Evolutionary conservation across 2,797 vertebrate species (phyloP), one percentile per base, ranked within the genome.

Genomic region (Sebastes kiyomatsui): DNA sequence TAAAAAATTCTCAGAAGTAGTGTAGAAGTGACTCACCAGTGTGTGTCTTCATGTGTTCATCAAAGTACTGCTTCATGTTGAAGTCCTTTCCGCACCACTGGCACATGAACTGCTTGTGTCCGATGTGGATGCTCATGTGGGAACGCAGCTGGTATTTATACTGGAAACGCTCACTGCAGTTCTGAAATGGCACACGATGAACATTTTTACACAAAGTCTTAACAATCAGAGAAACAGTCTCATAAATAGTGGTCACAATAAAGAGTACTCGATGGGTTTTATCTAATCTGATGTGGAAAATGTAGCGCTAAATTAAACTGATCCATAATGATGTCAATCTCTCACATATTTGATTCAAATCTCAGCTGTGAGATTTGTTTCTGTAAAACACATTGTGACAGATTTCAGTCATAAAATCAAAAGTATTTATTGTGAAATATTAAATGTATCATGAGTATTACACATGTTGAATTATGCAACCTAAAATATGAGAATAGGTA

Each of bases 11-110:
- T 23, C 20, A 10, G 55, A 54, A 25, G 32, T 20, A 68, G 35
- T 7, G 10, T 16, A 55, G 30, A 30, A n/a, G n/a, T 14, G 56
- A 72, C 90, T 89, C 72, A 90, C 90, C 91, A 86, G 98, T 99
- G 95, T 99, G 98, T 5, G 97, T 99, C 91, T 99, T 99, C 98
- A 99, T 98, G 96, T 99, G 98, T 86, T 99, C 98, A 2, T 99
- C 98, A 22, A 99, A 99, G 95, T 99, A 99, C 96, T 99, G 98
- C 85, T 99, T 99, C 98, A 99, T 99, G 95, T 98, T 99, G 96
- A 99, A 99, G 94, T 99, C 98, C 93, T 99, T 99, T 90, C 98
- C 98, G 5, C 98, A 99, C 98, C 98, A 99, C 93, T 99, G 98
- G 94, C 98, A 99, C 98, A 99, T 99, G 95, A 99, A 99, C 95